Conservation (phyloP, 2,888 invertebrate genomes). For the Penaeus monodon region DNA sequence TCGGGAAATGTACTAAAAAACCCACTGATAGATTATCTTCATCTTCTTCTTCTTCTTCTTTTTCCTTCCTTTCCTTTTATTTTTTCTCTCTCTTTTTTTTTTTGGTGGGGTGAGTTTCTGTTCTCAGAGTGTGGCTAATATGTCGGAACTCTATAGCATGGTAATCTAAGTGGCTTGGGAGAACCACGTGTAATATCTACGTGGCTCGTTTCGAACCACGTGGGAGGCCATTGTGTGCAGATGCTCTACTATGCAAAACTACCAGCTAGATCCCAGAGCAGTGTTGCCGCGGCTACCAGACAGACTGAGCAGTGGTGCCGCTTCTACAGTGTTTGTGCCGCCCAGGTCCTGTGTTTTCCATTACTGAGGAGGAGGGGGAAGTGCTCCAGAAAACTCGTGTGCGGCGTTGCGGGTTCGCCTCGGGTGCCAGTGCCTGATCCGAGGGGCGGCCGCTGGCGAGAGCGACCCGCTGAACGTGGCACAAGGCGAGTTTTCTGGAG, state of each 20-base stretch:
- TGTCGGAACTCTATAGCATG: neutral
- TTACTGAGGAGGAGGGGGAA: too few relatives aligned
- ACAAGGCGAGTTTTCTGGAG: too few relatives aligned
- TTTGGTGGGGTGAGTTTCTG: too few relatives aligned
- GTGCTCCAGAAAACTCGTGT: neutral
- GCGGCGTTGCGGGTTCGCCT: conserved; percentile 11
- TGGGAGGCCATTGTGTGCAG: neutral
- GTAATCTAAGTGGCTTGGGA: neutral
- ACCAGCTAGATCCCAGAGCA: conserved; percentile 30
- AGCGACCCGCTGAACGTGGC: too few relatives aligned
- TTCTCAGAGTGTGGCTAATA: too few relatives aligned
- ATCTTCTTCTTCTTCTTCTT: too few relatives aligned
- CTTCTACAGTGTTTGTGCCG: conserved; percentile 33
- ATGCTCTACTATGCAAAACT: conserved; percentile 10
- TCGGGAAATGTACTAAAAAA: too few relatives aligned
- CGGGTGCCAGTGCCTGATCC: neutral
- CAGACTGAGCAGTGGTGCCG: conserved; percentile 23
- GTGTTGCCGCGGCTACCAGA: conserved; percentile 43
- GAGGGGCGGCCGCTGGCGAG: too few relatives aligned
- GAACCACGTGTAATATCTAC: neutral
- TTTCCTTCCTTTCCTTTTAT: too few relatives aligned
- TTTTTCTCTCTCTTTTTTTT: too few relatives aligned
- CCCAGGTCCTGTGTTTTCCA: neutral
- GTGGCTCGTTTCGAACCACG: neutral
- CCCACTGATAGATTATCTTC: too few relatives aligned